Conservation (phyloP, 35 echinoderm and acorn worm species). For the Acanthaster planci region DNA sequence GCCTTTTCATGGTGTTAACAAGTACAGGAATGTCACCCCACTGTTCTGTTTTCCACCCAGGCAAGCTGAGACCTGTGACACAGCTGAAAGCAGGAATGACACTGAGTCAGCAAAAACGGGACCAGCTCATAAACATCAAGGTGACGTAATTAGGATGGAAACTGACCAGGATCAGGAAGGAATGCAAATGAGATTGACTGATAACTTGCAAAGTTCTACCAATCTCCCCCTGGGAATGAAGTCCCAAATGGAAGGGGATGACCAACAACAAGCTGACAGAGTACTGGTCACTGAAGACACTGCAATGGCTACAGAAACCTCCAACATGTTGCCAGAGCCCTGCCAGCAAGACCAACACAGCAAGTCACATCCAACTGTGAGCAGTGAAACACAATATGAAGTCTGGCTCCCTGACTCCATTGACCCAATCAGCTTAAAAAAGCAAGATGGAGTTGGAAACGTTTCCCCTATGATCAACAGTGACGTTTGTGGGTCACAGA, state of each 20-base stretch:
- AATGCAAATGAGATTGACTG: not conserved
- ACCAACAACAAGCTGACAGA: not conserved
- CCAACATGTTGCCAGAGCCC: not conserved
- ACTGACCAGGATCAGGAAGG: not conserved
- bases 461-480: too few relatives aligned
- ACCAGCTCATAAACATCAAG: not conserved
- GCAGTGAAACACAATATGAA: not conserved
- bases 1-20: not conserved
- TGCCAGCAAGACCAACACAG: not conserved
- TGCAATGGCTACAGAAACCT: not conserved
- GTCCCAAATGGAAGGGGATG: not conserved
- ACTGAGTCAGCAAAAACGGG: not conserved
- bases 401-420: slow-evolving; percentile 1
- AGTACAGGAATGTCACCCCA: slow-evolving; percentile 5
- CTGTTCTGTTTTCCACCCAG: not conserved
- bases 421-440: not conserved
- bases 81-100: not conserved
- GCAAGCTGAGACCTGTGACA: not conserved
- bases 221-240: not conserved
- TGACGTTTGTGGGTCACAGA: too few relatives aligned
- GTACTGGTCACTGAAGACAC: not conserved
- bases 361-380: not conserved
- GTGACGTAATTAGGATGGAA: not conserved
- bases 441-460: not conserved
- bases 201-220: not conserved